Evolutionary conservation across 2,888 invertebrate genomes (phyloP), one percentile per base, ranked within the genome.

Genomic region (Strigamia maritima): DNA sequence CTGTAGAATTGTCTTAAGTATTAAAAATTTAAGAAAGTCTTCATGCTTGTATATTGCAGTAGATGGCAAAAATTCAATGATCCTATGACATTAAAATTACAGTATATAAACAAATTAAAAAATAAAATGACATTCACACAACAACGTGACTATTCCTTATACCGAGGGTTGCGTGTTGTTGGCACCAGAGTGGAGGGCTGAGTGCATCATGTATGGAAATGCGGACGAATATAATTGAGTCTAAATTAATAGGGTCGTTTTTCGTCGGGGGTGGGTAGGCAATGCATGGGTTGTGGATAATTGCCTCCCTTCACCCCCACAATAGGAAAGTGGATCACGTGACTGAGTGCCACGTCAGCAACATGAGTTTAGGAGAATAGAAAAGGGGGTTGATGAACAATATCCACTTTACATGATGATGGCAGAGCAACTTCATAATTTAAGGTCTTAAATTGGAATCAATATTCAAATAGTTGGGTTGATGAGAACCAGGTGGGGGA

Each of bases 211-310:
- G 26, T 65, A 65, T 65, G 65, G 65, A 65, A 65, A 65, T 65
- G 65, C 65, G 65, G 65, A 65, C 65, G 26, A 65, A 65, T 65
- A 65, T 65, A 65, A 65, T 65, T 65, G 65, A 65, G 65, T 65
- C 65, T 65, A 65, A 65, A 65, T 65, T 65, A 65, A 65, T 65
- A 65, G 65, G 65, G 65, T 65, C 65, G 65, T 65, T 65, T 65
- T 65, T 65, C 65, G 65, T 49, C 49, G 19, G 65, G 65, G 65
- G 65, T 24, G 65, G 65, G 65, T 6, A 10, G 65, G 65, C 12
- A 10, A 60, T 22, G 60, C 60, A 60, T 2, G n/a, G n/a, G 19
- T 60, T 60, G 60, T 60, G 60, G 60, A 60, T 60, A 60, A 60
- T 60, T 65, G 65, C 65, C 65, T 65, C 65, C 65, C 65, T 65